These are phyloP conservation scores for Leptinotarsa undecemlineata DNA, from an alignment of 1,140 invertebrate species.

Conservation along the genomic window DNA sequence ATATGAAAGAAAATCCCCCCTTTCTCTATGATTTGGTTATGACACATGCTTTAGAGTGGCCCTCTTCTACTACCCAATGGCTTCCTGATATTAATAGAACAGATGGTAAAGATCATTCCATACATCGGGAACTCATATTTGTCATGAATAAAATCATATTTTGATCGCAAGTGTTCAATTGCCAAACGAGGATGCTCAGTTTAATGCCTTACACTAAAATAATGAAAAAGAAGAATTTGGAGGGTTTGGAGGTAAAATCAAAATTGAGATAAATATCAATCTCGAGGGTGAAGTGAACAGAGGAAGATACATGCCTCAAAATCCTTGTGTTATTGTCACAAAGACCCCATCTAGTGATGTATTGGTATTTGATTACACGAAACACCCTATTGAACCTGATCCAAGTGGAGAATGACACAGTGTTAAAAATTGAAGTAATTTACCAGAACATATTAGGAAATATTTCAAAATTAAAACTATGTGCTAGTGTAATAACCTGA, in stretches of 20 bases:
- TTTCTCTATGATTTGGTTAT: constrained; percentile 98
- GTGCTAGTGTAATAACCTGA: too few species aligned
- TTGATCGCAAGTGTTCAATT: constrained; percentile 98
- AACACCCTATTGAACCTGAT: constrained; percentile 98
- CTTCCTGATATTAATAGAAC: constrained; percentile 96
- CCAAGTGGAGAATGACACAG: constrained; percentile 94
- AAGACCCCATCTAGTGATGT: constrained; percentile 99
- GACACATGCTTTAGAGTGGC: constrained; percentile 97
- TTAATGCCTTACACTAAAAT: constrained; percentile 99
- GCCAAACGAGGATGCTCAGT: constrained; percentile 98
- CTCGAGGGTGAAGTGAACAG: constrained; percentile 99
- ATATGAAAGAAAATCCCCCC: constrained; percentile 98
- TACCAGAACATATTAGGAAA: too few species aligned
- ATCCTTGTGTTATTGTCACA: constrained; percentile 98
- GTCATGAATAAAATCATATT: constrained; percentile 99
- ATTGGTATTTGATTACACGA: constrained; percentile 96
- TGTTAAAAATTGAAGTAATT: too few species aligned
- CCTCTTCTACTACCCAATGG: constrained; percentile 98
- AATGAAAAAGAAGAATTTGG: constrained; percentile 99
- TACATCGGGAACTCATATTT: constrained; percentile 99
- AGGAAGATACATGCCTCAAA: constrained; percentile 99
- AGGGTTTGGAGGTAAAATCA: constrained; percentile 99
- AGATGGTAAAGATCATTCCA: constrained; percentile 97
- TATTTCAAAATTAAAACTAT: too few species aligned
- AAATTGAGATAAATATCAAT: constrained; percentile 99